Evolutionary conservation across 2,113 vertebrate species (phyloP), one percentile per base, ranked within the genome.

Genomic region (Stomatorhinus ivindoensis): DNA sequence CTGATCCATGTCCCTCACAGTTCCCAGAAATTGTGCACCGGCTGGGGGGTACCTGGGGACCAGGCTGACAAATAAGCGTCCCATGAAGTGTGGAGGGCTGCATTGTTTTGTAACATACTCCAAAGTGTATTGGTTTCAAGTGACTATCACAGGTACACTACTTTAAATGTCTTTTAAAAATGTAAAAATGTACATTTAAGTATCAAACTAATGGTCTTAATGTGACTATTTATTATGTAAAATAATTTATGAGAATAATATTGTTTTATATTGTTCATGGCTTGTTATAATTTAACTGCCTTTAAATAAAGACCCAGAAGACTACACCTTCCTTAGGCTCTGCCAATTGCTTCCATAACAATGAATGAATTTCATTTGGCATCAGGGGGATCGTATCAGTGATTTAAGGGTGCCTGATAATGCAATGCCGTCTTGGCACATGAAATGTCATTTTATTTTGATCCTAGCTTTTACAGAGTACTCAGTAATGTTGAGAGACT

Each of bases 221-320:
- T 89, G 61, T 86, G 80, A 47, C 61, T 90, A 91, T 92, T 92
- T 92, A 89, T 90, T 73, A 89, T 91, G 88, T 90, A 92, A 90
- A 76, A 86, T 88, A 84, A 90, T 39, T 89, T 89, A 82, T 89
- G 82, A 39, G 65, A 47, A 51, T 88, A 88, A 47, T 31, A 55
- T 90, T 88, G 73, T 90, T 89, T 69, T 90, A 73, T 53, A 82
- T 80, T 89, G 82, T 90, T 76, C 85, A 87, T 90, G 88, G 87
- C 21, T 61, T 46, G 46, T 91, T 80, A 88, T 87, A 76, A 51
- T 90, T 76, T 85, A 89, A 89, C 55, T 86, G 27, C 61, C 19
- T 87, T 90, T 87, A 86, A 90, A 90, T 90, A 87, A 87, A 89
- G 6, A n/a, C 47, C 31, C 85, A 39, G 48, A 89, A 87, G 84